Evolutionary conservation across 1,140 invertebrate species (phyloP).

Genomic region (Drosophila mojavensis): DNA sequence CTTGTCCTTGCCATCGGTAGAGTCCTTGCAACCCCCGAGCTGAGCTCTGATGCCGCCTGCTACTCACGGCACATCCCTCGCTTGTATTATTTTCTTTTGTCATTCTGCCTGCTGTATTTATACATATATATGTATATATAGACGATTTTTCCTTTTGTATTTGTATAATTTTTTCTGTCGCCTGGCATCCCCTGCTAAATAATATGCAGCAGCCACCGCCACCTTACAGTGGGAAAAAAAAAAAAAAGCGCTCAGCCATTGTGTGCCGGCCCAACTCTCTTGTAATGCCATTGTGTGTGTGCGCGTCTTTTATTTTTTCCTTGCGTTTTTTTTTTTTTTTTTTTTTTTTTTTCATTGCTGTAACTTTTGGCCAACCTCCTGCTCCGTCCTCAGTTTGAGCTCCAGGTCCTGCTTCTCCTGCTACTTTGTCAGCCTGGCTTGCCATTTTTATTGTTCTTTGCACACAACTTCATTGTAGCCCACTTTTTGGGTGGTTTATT

Average conservation of each 20-base stretch:
- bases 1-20: slow-evolving; percentile 68
- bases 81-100: slow-evolving; percentile 75
- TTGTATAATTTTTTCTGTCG: slow-evolving; percentile 82
- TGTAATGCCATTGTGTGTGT: slow-evolving; percentile 23
- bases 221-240: slow-evolving; percentile 13
- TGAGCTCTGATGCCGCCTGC: neutral
- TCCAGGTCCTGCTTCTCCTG: neutral
- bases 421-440: slow-evolving; percentile 21
- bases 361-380: slow-evolving; percentile 70
- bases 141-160: slow-evolving; percentile 73
- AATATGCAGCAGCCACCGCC: slow-evolving; percentile 32
- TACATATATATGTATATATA: neutral
- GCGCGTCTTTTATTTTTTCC: slow-evolving; percentile 71
- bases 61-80: slow-evolving; percentile 44
- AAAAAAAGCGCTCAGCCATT: slow-evolving; percentile 19
- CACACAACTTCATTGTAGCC: slow-evolving; percentile 80
- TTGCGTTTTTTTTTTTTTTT: slow-evolving; percentile 35
- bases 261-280: slow-evolving; percentile 23
- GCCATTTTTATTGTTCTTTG: slow-evolving; percentile 79
- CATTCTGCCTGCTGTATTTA: slow-evolving; percentile 65
- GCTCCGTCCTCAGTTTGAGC: neutral
- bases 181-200: slow-evolving; percentile 41
- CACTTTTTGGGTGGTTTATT: slow-evolving; percentile 80
- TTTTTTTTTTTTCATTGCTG: slow-evolving; percentile 45
- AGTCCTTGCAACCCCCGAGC: slow-evolving; percentile 68